Evolutionary conservation across 2,797 vertebrate species (phyloP).

Genomic region (Apogon hyalosoma): DNA sequence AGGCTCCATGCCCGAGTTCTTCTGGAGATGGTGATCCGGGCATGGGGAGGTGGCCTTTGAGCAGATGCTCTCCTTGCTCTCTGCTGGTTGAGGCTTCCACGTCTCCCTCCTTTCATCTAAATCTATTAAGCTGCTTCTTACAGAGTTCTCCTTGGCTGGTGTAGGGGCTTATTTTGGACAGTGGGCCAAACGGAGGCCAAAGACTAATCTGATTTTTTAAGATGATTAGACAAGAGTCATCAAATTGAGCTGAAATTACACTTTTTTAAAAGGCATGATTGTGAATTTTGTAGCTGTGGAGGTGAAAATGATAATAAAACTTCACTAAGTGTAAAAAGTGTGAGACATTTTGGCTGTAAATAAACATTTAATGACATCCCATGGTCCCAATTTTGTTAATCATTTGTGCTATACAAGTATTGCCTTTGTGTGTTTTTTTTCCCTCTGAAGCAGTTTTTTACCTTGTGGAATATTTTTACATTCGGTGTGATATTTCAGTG

Average conservation of each 20-base stretch:
- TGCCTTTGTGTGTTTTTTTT: too few relatives aligned
- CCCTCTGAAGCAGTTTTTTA: not conserved
- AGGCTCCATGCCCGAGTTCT: conserved; percentile 78
- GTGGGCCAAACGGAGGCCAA: conserved; percentile 55
- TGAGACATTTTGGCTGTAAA: conserved; percentile 1
- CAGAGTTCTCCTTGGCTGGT: conserved; percentile 68
- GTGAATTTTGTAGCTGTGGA: not conserved
- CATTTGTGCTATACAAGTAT: too few relatives aligned
- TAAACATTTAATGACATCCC: conserved; percentile 9
- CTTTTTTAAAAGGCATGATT: conserved; percentile 1
- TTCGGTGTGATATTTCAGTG: not conserved
- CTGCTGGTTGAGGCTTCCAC: conserved; percentile 74
- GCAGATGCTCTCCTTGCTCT: conserved; percentile 85
- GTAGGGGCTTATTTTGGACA: conserved; percentile 60
- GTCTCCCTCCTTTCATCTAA: conserved; percentile 82
- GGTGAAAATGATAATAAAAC: not conserved
- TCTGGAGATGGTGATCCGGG: conserved; percentile 79
- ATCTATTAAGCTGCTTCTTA: conserved; percentile 84
- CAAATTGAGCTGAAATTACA: conserved; percentile 20
- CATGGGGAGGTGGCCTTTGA: conserved; percentile 87
- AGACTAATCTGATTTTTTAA: conserved; percentile 47
- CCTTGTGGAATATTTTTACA: conserved; percentile 9
- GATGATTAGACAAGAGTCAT: conserved; percentile 37
- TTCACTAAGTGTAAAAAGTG: too few relatives aligned
- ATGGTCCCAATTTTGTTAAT: not conserved